Conservation (phyloP, 1,140 invertebrate species). For the Heliconius congener region DNA sequence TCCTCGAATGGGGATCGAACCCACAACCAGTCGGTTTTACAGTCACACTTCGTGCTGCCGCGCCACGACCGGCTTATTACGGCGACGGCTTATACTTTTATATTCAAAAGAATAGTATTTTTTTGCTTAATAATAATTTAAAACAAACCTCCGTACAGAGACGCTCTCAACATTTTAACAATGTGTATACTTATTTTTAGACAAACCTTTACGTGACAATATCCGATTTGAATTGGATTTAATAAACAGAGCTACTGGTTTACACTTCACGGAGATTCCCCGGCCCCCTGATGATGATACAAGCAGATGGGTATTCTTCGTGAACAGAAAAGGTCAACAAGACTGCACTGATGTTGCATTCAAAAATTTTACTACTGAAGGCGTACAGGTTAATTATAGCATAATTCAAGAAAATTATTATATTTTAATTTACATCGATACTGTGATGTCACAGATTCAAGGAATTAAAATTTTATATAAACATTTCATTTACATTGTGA, state of each 20-base stretch:
- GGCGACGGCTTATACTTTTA: too few species aligned
- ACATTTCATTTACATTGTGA: too few species aligned
- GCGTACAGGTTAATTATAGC: slow-evolving; percentile 61
- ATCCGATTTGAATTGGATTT: slow-evolving; percentile 52
- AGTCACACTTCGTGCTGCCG: too few species aligned
- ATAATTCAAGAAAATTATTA: neutral
- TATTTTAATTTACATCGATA: too few species aligned
- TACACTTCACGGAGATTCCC: slow-evolving; percentile 57
- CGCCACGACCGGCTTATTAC: too few species aligned
- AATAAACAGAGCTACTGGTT: slow-evolving; percentile 45
- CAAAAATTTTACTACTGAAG: slow-evolving; percentile 54
- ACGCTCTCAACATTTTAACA: too few species aligned
- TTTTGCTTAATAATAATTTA: neutral
- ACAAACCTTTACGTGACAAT: slow-evolving; percentile 61
- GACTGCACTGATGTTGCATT: slow-evolving; percentile 53
- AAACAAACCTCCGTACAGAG: neutral
- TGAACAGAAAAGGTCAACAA: slow-evolving; percentile 58
- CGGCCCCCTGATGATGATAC: slow-evolving; percentile 51
- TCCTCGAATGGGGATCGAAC: too few species aligned
- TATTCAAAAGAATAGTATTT: too few species aligned
- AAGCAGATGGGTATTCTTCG: slow-evolving; percentile 64
- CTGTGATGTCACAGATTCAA: too few species aligned
- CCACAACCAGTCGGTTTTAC: too few species aligned
- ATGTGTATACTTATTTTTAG: slow-evolving; percentile 39
- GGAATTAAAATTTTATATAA: too few species aligned